These are phyloP conservation scores for Dunckerocampus dactyliophorus DNA, from an alignment of 2,113 vertebrate genomes.

Conservation along the genomic window DNA sequence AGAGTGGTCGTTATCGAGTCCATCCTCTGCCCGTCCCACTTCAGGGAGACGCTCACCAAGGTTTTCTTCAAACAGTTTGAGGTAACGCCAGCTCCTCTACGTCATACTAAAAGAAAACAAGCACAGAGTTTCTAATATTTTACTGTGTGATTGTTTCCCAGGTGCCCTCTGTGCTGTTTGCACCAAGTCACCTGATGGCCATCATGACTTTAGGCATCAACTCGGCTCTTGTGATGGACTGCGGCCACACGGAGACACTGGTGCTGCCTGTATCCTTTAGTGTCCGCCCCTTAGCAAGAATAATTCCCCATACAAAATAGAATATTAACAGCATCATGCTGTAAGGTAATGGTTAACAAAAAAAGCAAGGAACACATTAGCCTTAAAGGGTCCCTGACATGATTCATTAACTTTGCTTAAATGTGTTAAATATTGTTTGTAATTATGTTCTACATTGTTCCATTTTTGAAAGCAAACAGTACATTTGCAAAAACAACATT, in stretches of 20 bases:
- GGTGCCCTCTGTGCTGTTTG: slow-evolving; percentile 96
- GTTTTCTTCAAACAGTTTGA: slow-evolving; percentile 99
- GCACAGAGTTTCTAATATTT: neutral
- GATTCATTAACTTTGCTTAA: too few species aligned
- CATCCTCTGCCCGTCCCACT: slow-evolving; percentile 92
- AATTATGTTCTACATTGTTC: too few species aligned
- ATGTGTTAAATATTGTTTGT: too few species aligned
- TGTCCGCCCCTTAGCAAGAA: neutral
- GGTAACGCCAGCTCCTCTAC: slow-evolving; percentile 62
- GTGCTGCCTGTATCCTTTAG: slow-evolving; percentile 91
- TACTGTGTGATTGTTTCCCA: slow-evolving; percentile 39
- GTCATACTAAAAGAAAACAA: neutral
- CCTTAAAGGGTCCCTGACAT: too few species aligned
- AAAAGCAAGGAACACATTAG: too few species aligned
- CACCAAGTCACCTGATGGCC: slow-evolving; percentile 94
- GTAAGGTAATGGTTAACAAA: too few species aligned
- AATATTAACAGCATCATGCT: too few species aligned
- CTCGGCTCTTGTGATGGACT: slow-evolving; percentile 95
- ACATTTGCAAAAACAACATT: too few species aligned
- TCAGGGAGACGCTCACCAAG: slow-evolving; percentile 91
- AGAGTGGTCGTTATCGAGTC: slow-evolving; percentile 96
- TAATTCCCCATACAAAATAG: neutral
- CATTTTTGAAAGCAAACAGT: too few species aligned
- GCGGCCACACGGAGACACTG: slow-evolving; percentile 90
- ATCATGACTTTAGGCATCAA: slow-evolving; percentile 92